Conservation (phyloP, 2,888 invertebrate species). For the Acronicta aceris region DNA sequence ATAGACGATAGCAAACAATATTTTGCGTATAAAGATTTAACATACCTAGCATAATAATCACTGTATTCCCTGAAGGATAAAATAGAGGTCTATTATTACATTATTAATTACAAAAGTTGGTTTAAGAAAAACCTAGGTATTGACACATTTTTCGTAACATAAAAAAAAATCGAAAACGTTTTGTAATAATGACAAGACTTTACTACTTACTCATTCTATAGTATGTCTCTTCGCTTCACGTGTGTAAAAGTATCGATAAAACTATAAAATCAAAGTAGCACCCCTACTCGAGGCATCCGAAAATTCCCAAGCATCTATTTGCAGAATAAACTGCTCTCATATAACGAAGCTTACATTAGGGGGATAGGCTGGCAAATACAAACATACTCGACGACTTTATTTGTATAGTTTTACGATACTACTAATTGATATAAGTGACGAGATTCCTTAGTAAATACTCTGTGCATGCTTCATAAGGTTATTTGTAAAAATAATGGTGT, state of each 20-base stretch:
- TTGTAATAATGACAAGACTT: no score
- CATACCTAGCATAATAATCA: not conserved
- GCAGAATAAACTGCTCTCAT: constrained; percentile 32
- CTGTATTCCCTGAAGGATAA: not conserved
- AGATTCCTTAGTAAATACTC: not conserved
- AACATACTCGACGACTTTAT: constrained; percentile 19
- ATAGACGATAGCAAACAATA: constrained; percentile 20
- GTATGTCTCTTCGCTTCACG: no score
- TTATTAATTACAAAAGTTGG: no score
- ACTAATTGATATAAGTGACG: not conserved
- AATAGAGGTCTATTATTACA: no score
- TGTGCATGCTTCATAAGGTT: not conserved
- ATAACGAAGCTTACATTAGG: constrained; percentile 32
- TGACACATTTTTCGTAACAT: no score
- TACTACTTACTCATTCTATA: no score
- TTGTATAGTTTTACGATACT: constrained; percentile 38
- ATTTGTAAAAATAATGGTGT: not conserved
- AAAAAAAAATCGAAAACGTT: no score
- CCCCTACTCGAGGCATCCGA: constrained; percentile 28
- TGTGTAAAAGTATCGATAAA: no score
- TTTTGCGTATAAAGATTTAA: constrained; percentile 10
- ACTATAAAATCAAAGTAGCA: not conserved
- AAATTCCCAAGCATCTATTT: constrained; percentile 36
- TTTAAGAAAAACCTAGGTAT: no score
- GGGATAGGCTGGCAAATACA: constrained; percentile 16